A percentile compares a stretch with the other conserved stretches of the same genome.
These are phyloP conservation scores for Schlechtendalia chinensis DNA, from an alignment of 1,140 invertebrate genomes.

Conservation along the genomic window DNA sequence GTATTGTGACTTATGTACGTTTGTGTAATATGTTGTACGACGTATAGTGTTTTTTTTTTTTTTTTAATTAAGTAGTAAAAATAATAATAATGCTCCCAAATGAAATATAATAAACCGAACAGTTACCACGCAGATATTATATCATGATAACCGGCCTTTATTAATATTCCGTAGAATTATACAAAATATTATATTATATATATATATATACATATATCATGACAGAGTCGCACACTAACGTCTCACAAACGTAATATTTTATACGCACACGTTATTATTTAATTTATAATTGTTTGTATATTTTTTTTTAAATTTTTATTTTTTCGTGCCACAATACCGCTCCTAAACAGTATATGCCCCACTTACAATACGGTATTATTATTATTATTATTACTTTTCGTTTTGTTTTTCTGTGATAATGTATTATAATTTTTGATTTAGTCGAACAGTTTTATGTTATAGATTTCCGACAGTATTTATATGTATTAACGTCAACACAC, in stretches of 20 bases:
- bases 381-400: too few species aligned
- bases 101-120: too few species aligned
- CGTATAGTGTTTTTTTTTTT: not conserved
- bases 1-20: not conserved
- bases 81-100: not conserved
- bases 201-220: too few species aligned
- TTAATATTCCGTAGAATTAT: not conserved
- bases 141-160: not conserved
- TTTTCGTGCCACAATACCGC: not conserved
- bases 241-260: not conserved
- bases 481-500: conserved; percentile 1
- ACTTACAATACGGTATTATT: not conserved
- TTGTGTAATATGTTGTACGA: not conserved
- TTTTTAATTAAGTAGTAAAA: not conserved
- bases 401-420: conserved; percentile 43
- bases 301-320: not conserved
- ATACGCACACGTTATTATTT: not conserved
- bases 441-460: not conserved
- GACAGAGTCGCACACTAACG: not conserved
- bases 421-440: conserved; percentile 32
- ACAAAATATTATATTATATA: conserved; percentile 2
- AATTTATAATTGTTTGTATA: not conserved
- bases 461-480: not conserved
- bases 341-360: not conserved
- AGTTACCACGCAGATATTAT: conserved; percentile 19